Evolutionary conservation across 2,113 vertebrate species (phyloP).

Genomic region (Leptodactylus fuscus): DNA sequence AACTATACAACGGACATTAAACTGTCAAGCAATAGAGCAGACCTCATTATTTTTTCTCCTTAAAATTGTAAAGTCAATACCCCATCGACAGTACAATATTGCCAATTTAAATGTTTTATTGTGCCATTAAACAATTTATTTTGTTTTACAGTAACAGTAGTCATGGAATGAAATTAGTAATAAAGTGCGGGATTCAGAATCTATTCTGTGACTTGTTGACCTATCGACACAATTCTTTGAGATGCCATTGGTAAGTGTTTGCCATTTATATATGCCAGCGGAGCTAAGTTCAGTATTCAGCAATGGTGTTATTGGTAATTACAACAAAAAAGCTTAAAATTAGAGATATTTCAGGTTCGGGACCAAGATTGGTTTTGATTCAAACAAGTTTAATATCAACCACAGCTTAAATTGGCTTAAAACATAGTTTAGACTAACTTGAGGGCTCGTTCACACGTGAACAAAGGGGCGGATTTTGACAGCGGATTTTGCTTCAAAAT

Average conservation of each 20-base stretch:
- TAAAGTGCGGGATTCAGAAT: not conserved
- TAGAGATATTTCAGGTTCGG: too few relatives aligned
- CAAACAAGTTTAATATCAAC: too few relatives aligned
- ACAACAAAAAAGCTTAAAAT: too few relatives aligned
- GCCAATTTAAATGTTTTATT: slow-evolving; percentile 12
- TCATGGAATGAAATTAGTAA: not conserved
- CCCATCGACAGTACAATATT: not conserved
- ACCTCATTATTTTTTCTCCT: slow-evolving; percentile 3
- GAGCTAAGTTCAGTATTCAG: not conserved
- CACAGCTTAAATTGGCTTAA: too few relatives aligned
- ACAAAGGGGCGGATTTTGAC: too few relatives aligned
- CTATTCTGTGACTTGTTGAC: not conserved
- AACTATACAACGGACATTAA: not conserved
- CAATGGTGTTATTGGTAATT: too few relatives aligned
- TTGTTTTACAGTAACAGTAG: not conserved
- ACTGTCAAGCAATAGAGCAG: not conserved
- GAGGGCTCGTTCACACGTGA: too few relatives aligned
- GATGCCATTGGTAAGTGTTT: not conserved
- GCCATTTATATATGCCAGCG: not conserved
- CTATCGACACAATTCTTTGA: not conserved
- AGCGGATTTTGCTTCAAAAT: too few relatives aligned
- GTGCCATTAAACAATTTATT: not conserved
- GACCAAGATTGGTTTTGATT: too few relatives aligned
- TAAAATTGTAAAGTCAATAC: slow-evolving; percentile 12
- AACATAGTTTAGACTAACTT: too few relatives aligned